Evolutionary conservation across 2,113 vertebrate species (phyloP), one percentile per base, ranked within the genome.

Genomic region (Murina feae): DNA sequence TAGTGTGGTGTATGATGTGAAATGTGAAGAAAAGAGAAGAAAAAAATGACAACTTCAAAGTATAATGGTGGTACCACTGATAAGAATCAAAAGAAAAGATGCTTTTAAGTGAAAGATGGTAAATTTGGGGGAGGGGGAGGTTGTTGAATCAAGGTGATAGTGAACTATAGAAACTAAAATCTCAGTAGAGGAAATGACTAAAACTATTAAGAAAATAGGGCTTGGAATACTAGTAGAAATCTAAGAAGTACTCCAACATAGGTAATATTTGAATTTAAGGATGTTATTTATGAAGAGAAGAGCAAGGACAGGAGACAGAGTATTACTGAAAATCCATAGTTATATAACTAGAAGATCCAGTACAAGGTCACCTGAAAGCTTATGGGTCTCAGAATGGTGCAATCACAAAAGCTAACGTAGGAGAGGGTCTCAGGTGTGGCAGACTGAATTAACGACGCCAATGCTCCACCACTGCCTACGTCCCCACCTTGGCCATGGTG

Each of bases 321-420:
- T 10, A 8, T 13, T 88, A 30, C 8, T 44, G 51, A 71, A 75
- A 94, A 53, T 47, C 21, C 23, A 51, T 55, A 63, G 32, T 21
- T 30, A 30, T 21, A 17, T 65, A 74, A 37, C 28, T 47, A 51
- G 32, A 69, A 6, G 13, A 66, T 21, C 47, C 17, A 68, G 13
- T 10, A 30, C 85, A 76, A 94, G n/a, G 13, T 37, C 55, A n/a
- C 5, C 1, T 39, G 35, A 30, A 75, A 66, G 12, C 28, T 76
- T 65, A 1, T 10, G 51, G 66, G 49, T 25, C 28, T 69, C 51
- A 65, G 20, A 58, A 74, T 18, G 37, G 37, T 11, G 1, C 1
- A 32, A 20, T 65, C 92, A 87, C 63, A 74, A 83, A 86, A 63
- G 17, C 11, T 75, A 89, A 51, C 75, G 35, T 18, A 65, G 42